Evolutionary conservation across 2,113 vertebrate genomes (phyloP), one percentile per base, ranked within the genome.

Genomic region (Cebidichthys violaceus): DNA sequence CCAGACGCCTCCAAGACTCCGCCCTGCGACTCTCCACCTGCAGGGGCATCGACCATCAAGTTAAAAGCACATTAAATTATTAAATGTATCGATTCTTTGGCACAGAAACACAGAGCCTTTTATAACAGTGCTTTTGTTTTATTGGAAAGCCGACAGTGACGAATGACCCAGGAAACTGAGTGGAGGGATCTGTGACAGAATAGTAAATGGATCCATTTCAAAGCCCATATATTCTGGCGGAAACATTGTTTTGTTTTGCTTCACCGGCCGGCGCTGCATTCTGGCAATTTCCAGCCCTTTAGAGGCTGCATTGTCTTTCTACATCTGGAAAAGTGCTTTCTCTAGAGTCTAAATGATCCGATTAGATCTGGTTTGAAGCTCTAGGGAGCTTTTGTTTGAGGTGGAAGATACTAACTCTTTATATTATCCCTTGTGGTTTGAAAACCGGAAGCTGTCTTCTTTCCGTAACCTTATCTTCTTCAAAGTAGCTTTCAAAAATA

Each of bases 1-100:
- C 95, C 93, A 68, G 95, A 91, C 69, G 91, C 68, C 73, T 98
- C 97, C 77, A 96, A 92, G 64, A 79, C 93, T 78, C 93, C 95
- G 31, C 95, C 91, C 85, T 96, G 97, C 82, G 86, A 94, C 86
- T 95, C 93, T 91, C 94, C 94, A 67, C 89, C 92, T 82, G 93
- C 87, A 9, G 92, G 94, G 86, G 94, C 93, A 92, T 96, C 95
- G 95, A 92, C 52, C 86, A 86, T 10, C 24, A 70, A 1, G 50
- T 75, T 54, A 41, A 27, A 37, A 50, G 52, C 60, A 68, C 33
- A 52, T n/a, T 31, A 15, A 50, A 15, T 39, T 24, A 55, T 50
- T 17, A 66, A 67, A 72, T 4, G 37, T 33, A 77, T 50, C 0
- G 37, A 24, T 41, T 77, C 31, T 47, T 57, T 64, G 62, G 20